phyloP scores from a whole-genome alignment of 2,113 vertebrate species.

The Thymallus thymallus region DNA sequence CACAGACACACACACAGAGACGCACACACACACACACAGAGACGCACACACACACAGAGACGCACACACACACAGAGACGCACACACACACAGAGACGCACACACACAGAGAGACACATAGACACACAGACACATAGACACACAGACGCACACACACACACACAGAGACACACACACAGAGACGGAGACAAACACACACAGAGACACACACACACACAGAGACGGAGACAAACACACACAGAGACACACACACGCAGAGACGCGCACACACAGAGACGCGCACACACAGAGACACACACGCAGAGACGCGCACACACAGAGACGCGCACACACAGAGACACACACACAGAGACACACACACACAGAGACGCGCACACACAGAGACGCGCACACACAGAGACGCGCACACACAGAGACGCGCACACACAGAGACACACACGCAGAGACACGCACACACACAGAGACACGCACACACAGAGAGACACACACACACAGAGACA shows the following conservation, averaged over 20 bases:
- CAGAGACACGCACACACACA: neutral
- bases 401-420: neutral
- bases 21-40: neutral
- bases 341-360: neutral
- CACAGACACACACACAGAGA: neutral
- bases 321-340: constrained; percentile 9
- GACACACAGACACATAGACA: neutral
- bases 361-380: too few relatives aligned
- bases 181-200: constrained; percentile 11
- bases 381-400: too few relatives aligned
- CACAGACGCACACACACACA: neutral
- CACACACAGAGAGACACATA: neutral
- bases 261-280: neutral
- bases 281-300: neutral
- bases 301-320: neutral
- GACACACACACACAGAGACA: neutral
- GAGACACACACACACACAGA: neutral
- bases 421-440: neutral
- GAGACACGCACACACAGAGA: neutral
- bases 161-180: neutral
- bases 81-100: neutral
- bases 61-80: neutral
- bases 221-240: neutral
- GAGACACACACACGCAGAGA: neutral
- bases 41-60: constrained; percentile 10